phyloP scores from a whole-genome alignment of 2,888 invertebrate genomes.

The Miltochrista miniata region DNA sequence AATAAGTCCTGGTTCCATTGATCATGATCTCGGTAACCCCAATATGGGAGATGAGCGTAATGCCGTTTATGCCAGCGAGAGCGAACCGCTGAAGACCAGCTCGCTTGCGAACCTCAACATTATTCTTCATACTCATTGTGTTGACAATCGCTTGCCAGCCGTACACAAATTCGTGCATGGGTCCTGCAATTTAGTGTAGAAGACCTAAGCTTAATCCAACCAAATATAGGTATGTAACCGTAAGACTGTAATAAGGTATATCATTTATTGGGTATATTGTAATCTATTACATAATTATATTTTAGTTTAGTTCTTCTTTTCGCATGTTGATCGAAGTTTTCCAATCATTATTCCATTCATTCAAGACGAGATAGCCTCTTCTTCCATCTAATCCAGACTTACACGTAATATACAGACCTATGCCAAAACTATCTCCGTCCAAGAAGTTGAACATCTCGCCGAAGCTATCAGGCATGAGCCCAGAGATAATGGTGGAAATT shows the following conservation, averaged over 20 bases:
- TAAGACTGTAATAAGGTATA: too few species aligned
- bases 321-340: too few species aligned
- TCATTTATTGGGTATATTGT: too few species aligned
- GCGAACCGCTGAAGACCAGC: slow-evolving; percentile 77
- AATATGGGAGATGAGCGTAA: slow-evolving; percentile 75
- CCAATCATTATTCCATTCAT: too few species aligned
- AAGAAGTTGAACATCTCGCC: slow-evolving; percentile 78
- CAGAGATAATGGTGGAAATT: slow-evolving; percentile 65
- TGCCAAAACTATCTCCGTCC: slow-evolving; percentile 79
- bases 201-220: too few species aligned
- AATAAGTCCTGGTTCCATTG: slow-evolving; percentile 72
- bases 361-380: too few species aligned
- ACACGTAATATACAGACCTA: slow-evolving; percentile 54
- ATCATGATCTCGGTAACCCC: slow-evolving; percentile 79
- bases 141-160: slow-evolving; percentile 81
- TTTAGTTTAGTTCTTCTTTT: too few species aligned
- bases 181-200: slow-evolving; percentile 46
- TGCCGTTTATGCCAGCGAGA: slow-evolving; percentile 76
- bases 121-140: slow-evolving; percentile 80
- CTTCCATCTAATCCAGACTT: too few species aligned
- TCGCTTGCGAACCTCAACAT: slow-evolving; percentile 76
- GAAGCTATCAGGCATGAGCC: slow-evolving; percentile 75
- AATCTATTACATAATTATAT: too few species aligned
- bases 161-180: slow-evolving; percentile 79
- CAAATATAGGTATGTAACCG: too few species aligned